A percentile compares a stretch with the other conserved stretches of the same genome.
phyloP scores from a whole-genome alignment of 1,140 invertebrate genomes.

The Drosophila auraria region DNA sequence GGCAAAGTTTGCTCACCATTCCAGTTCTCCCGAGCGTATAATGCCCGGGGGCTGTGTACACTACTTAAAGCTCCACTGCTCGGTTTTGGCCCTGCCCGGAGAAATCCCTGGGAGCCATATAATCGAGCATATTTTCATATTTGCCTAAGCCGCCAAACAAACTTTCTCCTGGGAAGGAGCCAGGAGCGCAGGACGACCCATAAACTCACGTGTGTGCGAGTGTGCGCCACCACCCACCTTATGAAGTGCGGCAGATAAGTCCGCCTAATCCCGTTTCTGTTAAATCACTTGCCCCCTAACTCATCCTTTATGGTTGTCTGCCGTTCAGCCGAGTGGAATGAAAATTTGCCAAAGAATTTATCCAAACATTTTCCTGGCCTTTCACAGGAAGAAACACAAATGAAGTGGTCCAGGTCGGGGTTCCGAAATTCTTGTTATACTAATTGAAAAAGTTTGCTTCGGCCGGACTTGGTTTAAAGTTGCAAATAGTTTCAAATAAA shows the following conservation, averaged over 20 bases:
- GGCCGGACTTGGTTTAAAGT: constrained; percentile 61
- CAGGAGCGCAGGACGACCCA: no score
- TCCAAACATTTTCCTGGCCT: constrained; percentile 31
- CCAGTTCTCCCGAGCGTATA: constrained; percentile 5
- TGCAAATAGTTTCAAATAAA: constrained; percentile 56
- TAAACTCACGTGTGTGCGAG: constrained; percentile 46
- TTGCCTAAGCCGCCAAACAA: constrained; percentile 61
- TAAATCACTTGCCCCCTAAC: constrained; percentile 22
- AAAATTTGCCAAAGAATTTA: constrained; percentile 52
- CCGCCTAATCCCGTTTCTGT: constrained; percentile 40
- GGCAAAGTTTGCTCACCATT: constrained; percentile 21
- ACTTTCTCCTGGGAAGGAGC: constrained; percentile 35
- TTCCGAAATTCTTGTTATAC: constrained; percentile 72
- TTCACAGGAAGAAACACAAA: constrained; percentile 10
- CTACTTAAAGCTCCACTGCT: constrained; percentile 30
- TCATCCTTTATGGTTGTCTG: constrained; percentile 7
- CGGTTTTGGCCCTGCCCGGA: not conserved
- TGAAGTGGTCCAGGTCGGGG: constrained; percentile 39
- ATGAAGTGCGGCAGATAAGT: constrained; percentile 35
- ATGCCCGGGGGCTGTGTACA: constrained; percentile 26
- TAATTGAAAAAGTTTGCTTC: constrained; percentile 76
- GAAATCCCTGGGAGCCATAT: constrained; percentile 55
- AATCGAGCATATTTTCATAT: constrained; percentile 75
- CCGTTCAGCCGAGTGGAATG: constrained; percentile 17
- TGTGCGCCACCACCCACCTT: constrained; percentile 1